Conservation (phyloP, 2,113 vertebrate genomes). For the Natator depressus region DNA sequence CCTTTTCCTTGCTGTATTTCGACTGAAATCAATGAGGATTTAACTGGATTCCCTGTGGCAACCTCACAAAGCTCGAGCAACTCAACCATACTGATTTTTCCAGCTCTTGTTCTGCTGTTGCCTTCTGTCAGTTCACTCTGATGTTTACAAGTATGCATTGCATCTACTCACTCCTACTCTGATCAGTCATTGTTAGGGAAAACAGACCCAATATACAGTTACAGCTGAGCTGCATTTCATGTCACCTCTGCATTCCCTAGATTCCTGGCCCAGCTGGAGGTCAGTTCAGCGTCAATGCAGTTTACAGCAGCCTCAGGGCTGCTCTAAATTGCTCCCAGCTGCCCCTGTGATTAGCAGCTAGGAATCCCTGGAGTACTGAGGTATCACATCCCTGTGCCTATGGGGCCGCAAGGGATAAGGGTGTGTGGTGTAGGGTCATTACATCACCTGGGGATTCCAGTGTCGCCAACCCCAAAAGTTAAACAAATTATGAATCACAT, state of each 20-base stretch:
- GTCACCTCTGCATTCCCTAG: neutral
- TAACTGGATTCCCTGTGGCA: slow-evolving; percentile 2
- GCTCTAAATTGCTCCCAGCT: neutral
- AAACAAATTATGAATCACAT: neutral
- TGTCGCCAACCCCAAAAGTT: neutral
- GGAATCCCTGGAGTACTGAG: neutral
- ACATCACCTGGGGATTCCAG: neutral
- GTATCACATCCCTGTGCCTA: neutral
- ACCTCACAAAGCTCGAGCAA: neutral
- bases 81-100: neutral
- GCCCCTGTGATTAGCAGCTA: neutral
- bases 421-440: neutral
- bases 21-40: neutral
- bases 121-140: neutral
- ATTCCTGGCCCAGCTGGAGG: neutral
- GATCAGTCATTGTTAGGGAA: neutral
- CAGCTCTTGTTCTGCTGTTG: neutral
- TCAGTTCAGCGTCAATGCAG: neutral
- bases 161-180: neutral
- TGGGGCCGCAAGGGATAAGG: neutral
- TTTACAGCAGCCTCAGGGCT: neutral
- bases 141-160: neutral
- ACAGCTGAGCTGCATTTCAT: neutral
- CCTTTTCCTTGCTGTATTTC: neutral
- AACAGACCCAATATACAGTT: neutral